These are phyloP conservation scores for Elymnias hypermnestra DNA, from an alignment of 1,140 invertebrate species.

Conservation along the genomic window DNA sequence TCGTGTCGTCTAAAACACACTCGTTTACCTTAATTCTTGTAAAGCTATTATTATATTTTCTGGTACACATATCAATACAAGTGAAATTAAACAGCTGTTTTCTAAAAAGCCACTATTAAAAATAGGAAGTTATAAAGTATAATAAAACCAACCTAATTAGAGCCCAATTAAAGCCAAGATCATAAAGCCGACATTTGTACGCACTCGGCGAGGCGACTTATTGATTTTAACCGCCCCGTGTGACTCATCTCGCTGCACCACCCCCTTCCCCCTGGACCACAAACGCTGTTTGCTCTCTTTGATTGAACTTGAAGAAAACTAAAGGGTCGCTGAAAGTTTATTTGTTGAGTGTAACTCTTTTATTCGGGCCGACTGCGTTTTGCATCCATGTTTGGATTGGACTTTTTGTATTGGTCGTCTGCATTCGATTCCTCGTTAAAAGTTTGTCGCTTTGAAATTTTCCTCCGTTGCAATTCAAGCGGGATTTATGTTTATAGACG, in stretches of 20 bases:
- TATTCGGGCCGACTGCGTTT: conserved; percentile 33
- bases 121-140: too few species aligned
- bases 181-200: conserved; percentile 29
- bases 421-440: conserved; percentile 51
- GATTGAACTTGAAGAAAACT: conserved; percentile 63
- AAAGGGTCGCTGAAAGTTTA: conserved; percentile 50
- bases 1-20: too few species aligned
- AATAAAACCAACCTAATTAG: conserved; percentile 8
- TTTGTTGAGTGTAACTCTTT: conserved; percentile 55
- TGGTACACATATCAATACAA: too few species aligned
- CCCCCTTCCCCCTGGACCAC: conserved; percentile 33
- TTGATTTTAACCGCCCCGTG: conserved; percentile 59
- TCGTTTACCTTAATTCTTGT: too few species aligned
- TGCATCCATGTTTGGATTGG: conserved; percentile 28
- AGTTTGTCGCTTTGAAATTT: conserved; percentile 37
- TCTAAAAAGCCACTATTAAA: too few species aligned
- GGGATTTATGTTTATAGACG: conserved; percentile 19
- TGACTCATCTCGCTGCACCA: conserved; percentile 54
- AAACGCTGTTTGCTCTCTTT: conserved; percentile 57
- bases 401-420: conserved; percentile 35
- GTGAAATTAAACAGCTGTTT: too few species aligned
- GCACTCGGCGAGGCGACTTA: conserved; percentile 40
- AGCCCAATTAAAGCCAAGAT: conserved; percentile 18
- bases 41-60: too few species aligned
- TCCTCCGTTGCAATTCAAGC: conserved; percentile 11